These are phyloP conservation scores for Ellobium chinense DNA, from an alignment of 2,888 invertebrate species.

Conservation along the genomic window DNA sequence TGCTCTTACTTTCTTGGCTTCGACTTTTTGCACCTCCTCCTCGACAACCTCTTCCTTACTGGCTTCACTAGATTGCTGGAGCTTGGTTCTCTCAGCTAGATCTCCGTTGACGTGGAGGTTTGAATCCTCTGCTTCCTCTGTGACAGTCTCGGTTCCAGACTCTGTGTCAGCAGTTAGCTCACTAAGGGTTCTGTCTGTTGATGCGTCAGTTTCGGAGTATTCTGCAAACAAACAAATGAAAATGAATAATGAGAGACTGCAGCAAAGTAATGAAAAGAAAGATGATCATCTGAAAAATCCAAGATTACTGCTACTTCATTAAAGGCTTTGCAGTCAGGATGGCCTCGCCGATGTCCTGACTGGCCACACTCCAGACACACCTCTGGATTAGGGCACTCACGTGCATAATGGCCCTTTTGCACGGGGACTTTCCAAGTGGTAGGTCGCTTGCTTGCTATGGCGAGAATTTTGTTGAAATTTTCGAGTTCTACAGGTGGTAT, in stretches of 20 bases:
- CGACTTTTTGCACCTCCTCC: background rate
- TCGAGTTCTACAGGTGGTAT: too few relatives aligned
- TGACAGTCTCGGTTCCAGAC: constrained; percentile 33
- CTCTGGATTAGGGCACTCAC: too few relatives aligned
- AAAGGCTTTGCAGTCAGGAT: too few relatives aligned
- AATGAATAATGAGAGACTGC: background rate
- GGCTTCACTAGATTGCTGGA: background rate
- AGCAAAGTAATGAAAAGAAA: too few relatives aligned
- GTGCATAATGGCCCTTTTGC: too few relatives aligned
- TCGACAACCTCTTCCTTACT: background rate
- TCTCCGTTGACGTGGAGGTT: background rate
- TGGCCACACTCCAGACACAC: too few relatives aligned
- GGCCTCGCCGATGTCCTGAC: too few relatives aligned
- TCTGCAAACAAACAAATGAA: constrained; percentile 24
- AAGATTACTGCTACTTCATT: too few relatives aligned
- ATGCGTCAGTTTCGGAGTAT: constrained; percentile 36
- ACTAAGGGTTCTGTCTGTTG: constrained; percentile 26
- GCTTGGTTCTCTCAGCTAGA: background rate
- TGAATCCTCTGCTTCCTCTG: constrained; percentile 21
- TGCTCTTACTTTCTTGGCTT: constrained; percentile 7
- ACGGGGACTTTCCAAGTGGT: too few relatives aligned
- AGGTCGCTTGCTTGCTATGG: too few relatives aligned
- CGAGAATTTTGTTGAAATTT: too few relatives aligned
- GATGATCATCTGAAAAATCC: too few relatives aligned
- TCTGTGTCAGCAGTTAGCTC: constrained; percentile 31